Conservation (phyloP, 2,888 invertebrate genomes). For the Eumerus sabulonum region DNA sequence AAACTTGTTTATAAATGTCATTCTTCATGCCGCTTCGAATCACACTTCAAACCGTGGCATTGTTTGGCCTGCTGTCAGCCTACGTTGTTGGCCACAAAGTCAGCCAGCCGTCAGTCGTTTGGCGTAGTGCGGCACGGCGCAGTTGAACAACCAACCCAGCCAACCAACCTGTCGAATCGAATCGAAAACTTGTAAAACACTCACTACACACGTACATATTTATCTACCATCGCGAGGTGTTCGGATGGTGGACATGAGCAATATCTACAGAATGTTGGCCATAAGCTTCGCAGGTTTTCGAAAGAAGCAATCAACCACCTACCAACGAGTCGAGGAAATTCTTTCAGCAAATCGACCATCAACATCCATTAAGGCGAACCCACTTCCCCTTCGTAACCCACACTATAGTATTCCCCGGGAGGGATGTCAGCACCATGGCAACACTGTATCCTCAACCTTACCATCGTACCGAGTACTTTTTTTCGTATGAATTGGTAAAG, state of each 20-base stretch:
- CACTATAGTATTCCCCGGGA: slow-evolving; percentile 24
- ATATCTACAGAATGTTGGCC: slow-evolving; percentile 66
- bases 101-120: slow-evolving; percentile 34
- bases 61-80: slow-evolving; percentile 63
- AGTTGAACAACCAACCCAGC: no score
- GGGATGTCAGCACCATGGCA: slow-evolving; percentile 7
- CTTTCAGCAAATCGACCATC: slow-evolving; percentile 51
- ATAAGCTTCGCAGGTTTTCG: slow-evolving; percentile 62
- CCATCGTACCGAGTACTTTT: no score
- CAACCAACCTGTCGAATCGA: slow-evolving; percentile 69
- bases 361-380: slow-evolving; percentile 49
- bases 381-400: slow-evolving; percentile 66
- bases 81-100: slow-evolving; percentile 56
- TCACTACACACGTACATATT: slow-evolving; percentile 67
- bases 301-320: slow-evolving; percentile 57
- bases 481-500: not conserved
- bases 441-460: no score
- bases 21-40: slow-evolving; percentile 68
- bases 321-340: slow-evolving; percentile 37
- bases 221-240: slow-evolving; percentile 64
- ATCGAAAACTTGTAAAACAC: slow-evolving; percentile 68
- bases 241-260: slow-evolving; percentile 67
- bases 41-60: slow-evolving; percentile 67
- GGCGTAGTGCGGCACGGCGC: slow-evolving; percentile 17
- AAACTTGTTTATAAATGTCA: slow-evolving; percentile 68